Conservation (phyloP, 2,113 vertebrate genomes). For the Lontra canadensis region DNA sequence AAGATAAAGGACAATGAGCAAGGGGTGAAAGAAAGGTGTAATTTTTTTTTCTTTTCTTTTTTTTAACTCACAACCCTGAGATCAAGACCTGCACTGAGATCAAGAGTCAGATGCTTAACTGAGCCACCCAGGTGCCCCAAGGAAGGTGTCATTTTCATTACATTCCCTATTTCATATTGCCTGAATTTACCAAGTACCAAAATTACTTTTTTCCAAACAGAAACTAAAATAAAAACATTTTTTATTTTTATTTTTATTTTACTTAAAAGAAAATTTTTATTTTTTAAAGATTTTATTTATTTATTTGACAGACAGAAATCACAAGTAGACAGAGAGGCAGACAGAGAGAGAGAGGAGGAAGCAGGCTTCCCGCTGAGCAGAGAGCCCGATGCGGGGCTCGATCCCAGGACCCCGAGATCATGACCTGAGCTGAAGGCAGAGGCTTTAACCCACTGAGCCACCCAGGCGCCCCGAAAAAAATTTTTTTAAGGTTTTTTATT, state of each 20-base stretch:
- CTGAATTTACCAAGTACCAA: conserved; percentile 34
- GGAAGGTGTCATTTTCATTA: background rate
- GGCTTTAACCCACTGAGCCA: too few relatives aligned
- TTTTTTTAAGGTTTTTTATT: background rate
- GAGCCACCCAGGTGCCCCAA: background rate
- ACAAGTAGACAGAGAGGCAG: too few relatives aligned
- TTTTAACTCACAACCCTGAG: background rate
- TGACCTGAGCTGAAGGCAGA: too few relatives aligned
- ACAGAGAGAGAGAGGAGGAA: too few relatives aligned
- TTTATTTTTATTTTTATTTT: background rate
- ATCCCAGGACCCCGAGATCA: too few relatives aligned
- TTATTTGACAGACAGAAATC: too few relatives aligned
- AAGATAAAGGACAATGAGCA: background rate
- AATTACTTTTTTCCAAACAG: background rate
- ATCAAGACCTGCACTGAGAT: background rate
- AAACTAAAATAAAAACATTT: background rate
- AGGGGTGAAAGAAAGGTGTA: background rate
- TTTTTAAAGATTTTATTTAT: too few relatives aligned
- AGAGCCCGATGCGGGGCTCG: too few relatives aligned
- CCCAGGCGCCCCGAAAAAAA: too few relatives aligned
- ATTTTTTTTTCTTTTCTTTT: background rate
- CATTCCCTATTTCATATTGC: background rate
- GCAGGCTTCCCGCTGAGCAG: too few relatives aligned
- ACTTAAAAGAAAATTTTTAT: background rate
- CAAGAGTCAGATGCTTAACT: background rate